A percentile compares a stretch with the other conserved stretches of the same genome.
These are phyloP conservation scores for Synergus gifuensis DNA, from an alignment of 2,888 invertebrate genomes.

Conservation along the genomic window DNA sequence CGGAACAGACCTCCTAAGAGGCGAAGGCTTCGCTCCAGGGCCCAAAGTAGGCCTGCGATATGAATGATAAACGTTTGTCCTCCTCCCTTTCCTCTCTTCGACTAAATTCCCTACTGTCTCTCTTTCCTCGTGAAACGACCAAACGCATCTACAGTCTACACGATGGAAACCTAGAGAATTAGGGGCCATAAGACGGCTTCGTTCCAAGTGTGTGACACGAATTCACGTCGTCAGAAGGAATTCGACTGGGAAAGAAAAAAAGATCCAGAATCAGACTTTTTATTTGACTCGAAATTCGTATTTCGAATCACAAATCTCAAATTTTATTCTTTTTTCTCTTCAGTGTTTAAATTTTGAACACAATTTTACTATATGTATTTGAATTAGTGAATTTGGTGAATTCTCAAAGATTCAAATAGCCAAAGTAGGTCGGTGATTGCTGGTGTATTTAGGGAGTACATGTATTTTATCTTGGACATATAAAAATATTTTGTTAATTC, in stretches of 20 bases:
- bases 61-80: constrained; percentile 62
- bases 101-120: constrained; percentile 8
- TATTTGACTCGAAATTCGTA: constrained; percentile 37
- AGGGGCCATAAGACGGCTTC: constrained; percentile 25
- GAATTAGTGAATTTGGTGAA: too few relatives aligned
- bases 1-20: constrained; percentile 60
- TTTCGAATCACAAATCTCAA: not conserved
- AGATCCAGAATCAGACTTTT: constrained; percentile 15
- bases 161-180: constrained; percentile 35
- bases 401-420: too few relatives aligned
- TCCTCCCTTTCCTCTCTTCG: constrained; percentile 43
- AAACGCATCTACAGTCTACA: not conserved
- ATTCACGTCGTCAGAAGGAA: constrained; percentile 17
- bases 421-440: too few relatives aligned
- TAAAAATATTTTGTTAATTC: too few relatives aligned
- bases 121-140: not conserved
- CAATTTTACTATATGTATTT: too few relatives aligned
- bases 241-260: constrained; percentile 17
- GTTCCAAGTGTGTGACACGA: constrained; percentile 34
- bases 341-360: not conserved
- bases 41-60: constrained; percentile 60
- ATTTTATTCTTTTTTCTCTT: not conserved
- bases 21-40: constrained; percentile 58
- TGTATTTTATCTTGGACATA: too few relatives aligned
- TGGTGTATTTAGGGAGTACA: too few relatives aligned